Evolutionary conservation across 2,888 invertebrate genomes (phyloP).

Genomic region (Argyra leucocephala): DNA sequence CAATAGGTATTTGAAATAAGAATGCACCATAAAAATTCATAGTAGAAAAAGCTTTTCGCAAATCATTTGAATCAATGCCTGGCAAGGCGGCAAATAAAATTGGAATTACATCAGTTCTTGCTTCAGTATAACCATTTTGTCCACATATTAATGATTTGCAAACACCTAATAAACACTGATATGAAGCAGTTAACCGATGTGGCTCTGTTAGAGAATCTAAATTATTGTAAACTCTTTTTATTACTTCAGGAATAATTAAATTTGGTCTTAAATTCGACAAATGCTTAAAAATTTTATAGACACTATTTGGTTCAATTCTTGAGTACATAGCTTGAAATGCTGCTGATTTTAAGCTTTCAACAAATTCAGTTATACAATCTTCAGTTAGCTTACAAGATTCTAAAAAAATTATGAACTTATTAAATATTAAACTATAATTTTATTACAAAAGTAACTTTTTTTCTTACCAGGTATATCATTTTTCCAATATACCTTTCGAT

Average conservation of each 20-base stretch:
- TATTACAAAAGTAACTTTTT: neutral
- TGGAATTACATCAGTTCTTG: conserved; percentile 71
- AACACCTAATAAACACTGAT: conserved; percentile 61
- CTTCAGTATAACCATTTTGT: conserved; percentile 55
- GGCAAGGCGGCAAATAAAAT: conserved; percentile 71
- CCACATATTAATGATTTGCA: conserved; percentile 53
- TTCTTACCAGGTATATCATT: conserved; percentile 26
- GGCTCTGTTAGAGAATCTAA: conserved; percentile 83
- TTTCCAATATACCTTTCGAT: conserved; percentile 42
- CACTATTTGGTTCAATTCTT: conserved; percentile 54
- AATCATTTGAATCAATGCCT: conserved; percentile 84
- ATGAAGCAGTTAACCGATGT: conserved; percentile 64
- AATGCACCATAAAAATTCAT: conserved; percentile 70
- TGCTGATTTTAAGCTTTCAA: conserved; percentile 62
- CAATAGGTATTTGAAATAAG: conserved; percentile 67
- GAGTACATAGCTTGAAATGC: conserved; percentile 72
- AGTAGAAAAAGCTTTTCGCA: conserved; percentile 63
- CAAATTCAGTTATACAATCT: conserved; percentile 70
- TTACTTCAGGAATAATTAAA: conserved; percentile 68
- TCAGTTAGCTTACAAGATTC: conserved; percentile 64
- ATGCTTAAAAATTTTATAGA: conserved; percentile 59
- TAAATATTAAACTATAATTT: conserved; percentile 14
- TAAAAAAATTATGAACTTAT: conserved; percentile 46
- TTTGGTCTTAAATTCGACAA: conserved; percentile 72
- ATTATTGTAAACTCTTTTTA: conserved; percentile 71